Conservation (phyloP, 2,113 vertebrate genomes). For the Antigone vipio region DNA sequence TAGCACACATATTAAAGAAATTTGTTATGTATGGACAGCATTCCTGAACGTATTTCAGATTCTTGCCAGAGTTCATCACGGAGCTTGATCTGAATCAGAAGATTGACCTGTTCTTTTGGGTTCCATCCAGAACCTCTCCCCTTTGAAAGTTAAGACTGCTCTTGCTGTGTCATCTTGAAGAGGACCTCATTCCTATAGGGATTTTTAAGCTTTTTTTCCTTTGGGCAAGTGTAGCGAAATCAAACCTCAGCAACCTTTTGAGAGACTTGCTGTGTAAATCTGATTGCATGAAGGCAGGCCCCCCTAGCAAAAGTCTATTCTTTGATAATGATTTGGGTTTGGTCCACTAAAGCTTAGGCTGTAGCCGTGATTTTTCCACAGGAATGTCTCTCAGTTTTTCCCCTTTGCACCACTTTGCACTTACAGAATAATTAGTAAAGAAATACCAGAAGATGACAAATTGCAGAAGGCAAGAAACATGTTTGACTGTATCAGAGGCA, state of each 20-base stretch:
- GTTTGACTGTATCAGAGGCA: neutral
- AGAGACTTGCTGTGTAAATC: neutral
- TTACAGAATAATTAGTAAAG: neutral
- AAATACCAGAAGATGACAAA: neutral
- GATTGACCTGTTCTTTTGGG: neutral
- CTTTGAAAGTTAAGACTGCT: neutral
- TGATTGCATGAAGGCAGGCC: neutral
- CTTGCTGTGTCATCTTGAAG: neutral
- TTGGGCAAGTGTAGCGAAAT: neutral
- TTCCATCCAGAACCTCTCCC: neutral
- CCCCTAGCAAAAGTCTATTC: neutral
- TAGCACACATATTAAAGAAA: neutral
- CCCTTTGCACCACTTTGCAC: neutral
- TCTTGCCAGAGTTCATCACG: neutral
- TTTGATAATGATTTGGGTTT: neutral
- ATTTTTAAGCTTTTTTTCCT: neutral
- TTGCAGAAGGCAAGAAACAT: neutral
- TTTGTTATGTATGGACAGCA: accelerated
- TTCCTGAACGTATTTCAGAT: neutral
- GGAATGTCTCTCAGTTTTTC: neutral
- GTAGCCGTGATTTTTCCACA: neutral
- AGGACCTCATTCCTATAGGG: neutral
- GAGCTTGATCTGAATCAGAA: neutral
- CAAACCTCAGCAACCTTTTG: neutral
- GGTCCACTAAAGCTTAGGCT: neutral